These are phyloP conservation scores for Grammatotria lemairii DNA, from an alignment of 2,113 vertebrate genomes.

Conservation along the genomic window DNA sequence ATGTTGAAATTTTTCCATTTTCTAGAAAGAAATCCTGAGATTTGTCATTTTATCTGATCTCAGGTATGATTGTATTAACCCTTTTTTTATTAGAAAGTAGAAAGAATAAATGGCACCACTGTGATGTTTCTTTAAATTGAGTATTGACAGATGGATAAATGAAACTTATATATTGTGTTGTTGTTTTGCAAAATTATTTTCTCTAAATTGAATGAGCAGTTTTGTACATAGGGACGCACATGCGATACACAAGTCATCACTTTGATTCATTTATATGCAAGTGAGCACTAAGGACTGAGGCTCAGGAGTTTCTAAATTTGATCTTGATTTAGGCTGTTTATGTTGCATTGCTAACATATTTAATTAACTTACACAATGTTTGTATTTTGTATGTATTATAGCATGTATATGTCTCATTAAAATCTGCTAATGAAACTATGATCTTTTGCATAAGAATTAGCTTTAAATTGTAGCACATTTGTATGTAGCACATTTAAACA, in stretches of 20 bases:
- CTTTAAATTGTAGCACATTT: not conserved
- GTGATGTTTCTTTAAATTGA: accelerated
- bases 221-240: not conserved
- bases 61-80: accelerated
- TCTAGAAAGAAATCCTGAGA: not conserved
- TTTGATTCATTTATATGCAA: not conserved
- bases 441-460: not conserved
- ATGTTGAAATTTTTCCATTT: not conserved
- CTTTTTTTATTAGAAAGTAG: not conserved
- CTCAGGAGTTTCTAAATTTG: not conserved
- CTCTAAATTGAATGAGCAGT: not conserved
- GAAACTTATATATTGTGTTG: not conserved
- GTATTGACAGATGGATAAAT: not conserved
- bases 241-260: not conserved
- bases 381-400: not conserved
- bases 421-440: not conserved
- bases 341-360: not conserved
- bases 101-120: not conserved
- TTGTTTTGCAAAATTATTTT: not conserved
- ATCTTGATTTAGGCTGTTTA: not conserved
- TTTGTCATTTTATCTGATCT: not conserved
- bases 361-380: not conserved
- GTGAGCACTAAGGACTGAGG: not conserved
- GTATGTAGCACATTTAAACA: not conserved
- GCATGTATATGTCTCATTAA: not conserved